Evolutionary conservation across 1,140 invertebrate species (phyloP).

Genomic region (Nixonia krombeini): DNA sequence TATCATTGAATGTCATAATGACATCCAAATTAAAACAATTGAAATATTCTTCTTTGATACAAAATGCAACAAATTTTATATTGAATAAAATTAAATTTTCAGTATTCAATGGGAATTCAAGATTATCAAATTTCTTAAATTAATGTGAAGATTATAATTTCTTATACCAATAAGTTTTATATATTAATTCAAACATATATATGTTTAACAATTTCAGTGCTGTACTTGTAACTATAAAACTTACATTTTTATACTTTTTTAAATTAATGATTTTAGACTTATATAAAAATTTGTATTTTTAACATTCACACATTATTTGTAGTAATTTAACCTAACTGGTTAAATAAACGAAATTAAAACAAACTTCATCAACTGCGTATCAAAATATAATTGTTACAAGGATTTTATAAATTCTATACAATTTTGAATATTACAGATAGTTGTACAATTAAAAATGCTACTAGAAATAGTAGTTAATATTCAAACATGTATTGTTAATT

Average conservation of each 20-base stretch:
- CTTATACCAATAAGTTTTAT: too few species aligned
- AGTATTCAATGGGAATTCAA: too few species aligned
- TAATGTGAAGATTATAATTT: too few species aligned
- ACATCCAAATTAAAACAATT: too few species aligned
- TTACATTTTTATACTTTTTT: neutral
- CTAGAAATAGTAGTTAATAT: slow-evolving; percentile 33
- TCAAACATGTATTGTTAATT: slow-evolving; percentile 28
- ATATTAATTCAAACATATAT: too few species aligned
- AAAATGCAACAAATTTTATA: too few species aligned
- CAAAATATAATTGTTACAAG: slow-evolving; percentile 37
- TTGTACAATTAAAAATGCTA: slow-evolving; percentile 37
- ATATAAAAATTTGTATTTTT: slow-evolving; percentile 37
- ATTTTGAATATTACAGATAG: slow-evolving; percentile 45
- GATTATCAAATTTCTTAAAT: too few species aligned
- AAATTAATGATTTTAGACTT: neutral
- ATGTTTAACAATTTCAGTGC: neutral
- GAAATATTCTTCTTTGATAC: too few species aligned
- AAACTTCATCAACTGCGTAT: slow-evolving; percentile 28
- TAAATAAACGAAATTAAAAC: slow-evolving; percentile 31
- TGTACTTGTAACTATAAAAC: slow-evolving; percentile 15
- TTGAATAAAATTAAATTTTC: too few species aligned
- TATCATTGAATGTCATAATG: too few species aligned
- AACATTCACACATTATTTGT: slow-evolving; percentile 52
- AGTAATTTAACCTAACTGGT: slow-evolving; percentile 30
- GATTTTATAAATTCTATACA: slow-evolving; percentile 32